A percentile compares a stretch with the other conserved stretches of the same genome.
Conservation (phyloP, 1,140 invertebrate genomes). For the Chironomus striatipennis region DNA sequence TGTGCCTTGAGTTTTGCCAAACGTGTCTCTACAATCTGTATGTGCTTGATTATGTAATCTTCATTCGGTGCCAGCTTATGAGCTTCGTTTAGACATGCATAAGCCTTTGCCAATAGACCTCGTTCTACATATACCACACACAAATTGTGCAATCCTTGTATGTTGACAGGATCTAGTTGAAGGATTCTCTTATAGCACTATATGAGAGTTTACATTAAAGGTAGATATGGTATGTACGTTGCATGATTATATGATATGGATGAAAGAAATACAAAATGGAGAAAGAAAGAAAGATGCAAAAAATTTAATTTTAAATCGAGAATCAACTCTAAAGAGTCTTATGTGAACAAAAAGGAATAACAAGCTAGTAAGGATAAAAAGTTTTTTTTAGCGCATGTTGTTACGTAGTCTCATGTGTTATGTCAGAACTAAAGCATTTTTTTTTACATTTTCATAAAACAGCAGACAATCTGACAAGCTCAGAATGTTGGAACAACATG, state of each 20-base stretch:
- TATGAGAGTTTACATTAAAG: neutral
- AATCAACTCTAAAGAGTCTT: too few species aligned
- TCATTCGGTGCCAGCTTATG: conserved; percentile 73
- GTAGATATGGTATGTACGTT: too few species aligned
- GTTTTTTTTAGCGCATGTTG: too few species aligned
- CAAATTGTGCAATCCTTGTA: conserved; percentile 90
- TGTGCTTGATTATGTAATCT: conserved; percentile 82
- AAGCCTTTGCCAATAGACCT: conserved; percentile 71
- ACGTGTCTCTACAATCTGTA: conserved; percentile 43
- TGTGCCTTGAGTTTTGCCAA: conserved; percentile 37
- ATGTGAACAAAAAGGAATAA: too few species aligned
- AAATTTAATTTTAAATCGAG: neutral
- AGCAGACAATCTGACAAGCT: too few species aligned
- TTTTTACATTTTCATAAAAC: too few species aligned
- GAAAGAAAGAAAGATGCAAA: neutral
- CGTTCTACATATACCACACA: conserved; percentile 93
- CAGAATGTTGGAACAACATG: too few species aligned
- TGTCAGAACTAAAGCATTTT: too few species aligned
- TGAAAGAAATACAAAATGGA: neutral
- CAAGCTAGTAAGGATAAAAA: too few species aligned
- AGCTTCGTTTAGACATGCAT: conserved; percentile 72
- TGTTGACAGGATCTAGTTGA: conserved; percentile 78
- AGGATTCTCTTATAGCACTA: conserved; percentile 87
- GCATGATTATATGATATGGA: neutral
- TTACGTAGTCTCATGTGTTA: too few species aligned